Conservation (phyloP, 2,113 vertebrate species). For the Ovis canadensis region DNA sequence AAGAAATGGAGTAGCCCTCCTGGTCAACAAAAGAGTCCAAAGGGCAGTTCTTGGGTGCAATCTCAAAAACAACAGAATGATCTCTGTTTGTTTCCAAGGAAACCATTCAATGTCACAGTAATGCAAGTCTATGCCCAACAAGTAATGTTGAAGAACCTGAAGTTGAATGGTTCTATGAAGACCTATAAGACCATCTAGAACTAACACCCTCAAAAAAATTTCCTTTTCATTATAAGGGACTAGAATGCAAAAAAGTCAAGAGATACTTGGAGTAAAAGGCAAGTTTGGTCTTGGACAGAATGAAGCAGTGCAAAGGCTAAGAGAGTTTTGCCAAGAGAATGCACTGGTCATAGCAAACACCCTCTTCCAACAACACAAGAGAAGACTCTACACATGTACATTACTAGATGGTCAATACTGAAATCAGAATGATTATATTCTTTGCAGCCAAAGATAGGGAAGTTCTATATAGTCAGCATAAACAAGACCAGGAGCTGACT, state of each 20-base stretch:
- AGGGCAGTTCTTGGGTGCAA: background rate
- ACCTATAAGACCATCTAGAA: background rate
- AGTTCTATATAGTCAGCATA: background rate
- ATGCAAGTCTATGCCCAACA: background rate
- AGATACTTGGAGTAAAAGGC: background rate
- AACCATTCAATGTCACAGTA: background rate
- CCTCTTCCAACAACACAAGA: background rate
- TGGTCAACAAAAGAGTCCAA: background rate
- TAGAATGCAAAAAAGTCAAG: background rate
- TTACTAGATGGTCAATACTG: background rate
- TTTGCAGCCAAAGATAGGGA: background rate
- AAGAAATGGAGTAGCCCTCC: background rate
- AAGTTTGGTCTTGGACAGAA: background rate
- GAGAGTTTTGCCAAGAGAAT: background rate
- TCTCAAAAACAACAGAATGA: background rate
- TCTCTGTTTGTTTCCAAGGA: background rate
- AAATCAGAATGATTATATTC: background rate
- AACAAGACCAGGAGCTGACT: background rate
- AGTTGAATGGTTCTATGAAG: background rate
- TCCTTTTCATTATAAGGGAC: background rate
- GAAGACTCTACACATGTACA: background rate
- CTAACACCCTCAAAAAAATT: background rate
- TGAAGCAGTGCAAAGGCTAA: background rate
- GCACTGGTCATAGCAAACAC: background rate
- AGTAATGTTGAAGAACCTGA: background rate